Percentiles rank a stretch among this genome's conserved stretches.
Conservation (phyloP, 2,888 invertebrate genomes). For the Drosophila neutralis region DNA sequence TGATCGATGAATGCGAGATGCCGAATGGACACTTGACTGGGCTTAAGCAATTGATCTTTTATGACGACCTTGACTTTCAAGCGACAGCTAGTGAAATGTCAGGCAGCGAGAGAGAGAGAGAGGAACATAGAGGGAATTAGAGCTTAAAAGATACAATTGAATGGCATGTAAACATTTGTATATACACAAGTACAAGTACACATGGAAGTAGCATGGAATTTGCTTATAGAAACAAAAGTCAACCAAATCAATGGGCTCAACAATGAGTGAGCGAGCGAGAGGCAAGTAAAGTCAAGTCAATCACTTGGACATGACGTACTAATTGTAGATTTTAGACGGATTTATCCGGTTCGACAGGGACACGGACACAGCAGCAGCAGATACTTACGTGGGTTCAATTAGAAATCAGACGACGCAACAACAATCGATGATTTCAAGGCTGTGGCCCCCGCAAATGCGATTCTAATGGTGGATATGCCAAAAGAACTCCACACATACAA, state of each 20-base stretch:
- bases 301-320: slow-evolving; percentile 65
- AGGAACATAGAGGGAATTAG: not conserved
- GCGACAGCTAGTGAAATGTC: slow-evolving; percentile 55
- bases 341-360: slow-evolving; percentile 52
- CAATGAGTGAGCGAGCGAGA: slow-evolving; percentile 13
- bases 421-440: slow-evolving; percentile 64
- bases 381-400: slow-evolving; percentile 41
- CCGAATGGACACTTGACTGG: slow-evolving; percentile 49
- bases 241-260: slow-evolving; percentile 36
- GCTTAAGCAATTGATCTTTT: slow-evolving; percentile 37
- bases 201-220: slow-evolving; percentile 7
- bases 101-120: slow-evolving; percentile 12
- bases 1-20: slow-evolving; percentile 44
- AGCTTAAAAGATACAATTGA: slow-evolving; percentile 27
- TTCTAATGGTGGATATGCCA: slow-evolving; percentile 32
- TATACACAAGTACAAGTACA: slow-evolving; percentile 5
- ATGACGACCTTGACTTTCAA: slow-evolving; percentile 70
- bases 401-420: slow-evolving; percentile 23
- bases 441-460: slow-evolving; percentile 22
- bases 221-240: slow-evolving; percentile 38
- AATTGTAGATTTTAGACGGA: slow-evolving; percentile 66
- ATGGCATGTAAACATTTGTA: slow-evolving; percentile 36
- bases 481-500: slow-evolving; percentile 21
- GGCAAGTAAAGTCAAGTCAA: slow-evolving; percentile 52
- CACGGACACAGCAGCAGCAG: slow-evolving; percentile 17